A percentile compares a stretch with the other conserved stretches of the same genome.
These are phyloP conservation scores for Meleagris gallopavo DNA, from an alignment of 2,113 vertebrate species.

Conservation along the genomic window DNA sequence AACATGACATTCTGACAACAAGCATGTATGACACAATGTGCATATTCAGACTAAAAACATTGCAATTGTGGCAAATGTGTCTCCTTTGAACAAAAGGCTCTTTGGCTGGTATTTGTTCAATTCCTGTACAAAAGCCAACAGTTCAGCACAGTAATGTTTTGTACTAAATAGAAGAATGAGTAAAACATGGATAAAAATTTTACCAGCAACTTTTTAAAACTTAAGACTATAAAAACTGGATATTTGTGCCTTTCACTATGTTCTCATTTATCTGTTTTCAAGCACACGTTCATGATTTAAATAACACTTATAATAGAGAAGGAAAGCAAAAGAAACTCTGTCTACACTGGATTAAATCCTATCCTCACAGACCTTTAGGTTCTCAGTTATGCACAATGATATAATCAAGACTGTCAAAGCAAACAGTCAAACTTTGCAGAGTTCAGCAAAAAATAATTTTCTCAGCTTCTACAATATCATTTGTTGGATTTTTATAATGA, in stretches of 20 bases:
- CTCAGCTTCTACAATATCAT: background rate
- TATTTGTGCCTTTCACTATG: background rate
- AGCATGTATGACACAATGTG: conserved; percentile 14
- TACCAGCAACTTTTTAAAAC: background rate
- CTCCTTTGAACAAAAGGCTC: conserved; percentile 2
- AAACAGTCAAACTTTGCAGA: background rate
- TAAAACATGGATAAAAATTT: background rate
- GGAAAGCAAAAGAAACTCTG: background rate
- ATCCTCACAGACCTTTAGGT: background rate
- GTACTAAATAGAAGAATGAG: background rate
- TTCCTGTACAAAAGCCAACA: conserved; percentile 41
- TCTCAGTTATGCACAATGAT: background rate
- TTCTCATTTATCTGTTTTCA: conserved; percentile 1
- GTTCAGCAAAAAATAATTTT: background rate
- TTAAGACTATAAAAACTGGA: background rate
- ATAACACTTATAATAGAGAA: background rate
- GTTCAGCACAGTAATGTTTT: background rate
- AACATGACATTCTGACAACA: conserved; percentile 17
- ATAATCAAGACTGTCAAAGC: background rate
- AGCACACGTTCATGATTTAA: background rate
- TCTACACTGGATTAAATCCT: background rate
- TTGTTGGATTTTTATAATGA: background rate
- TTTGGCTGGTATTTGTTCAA: conserved; percentile 7
- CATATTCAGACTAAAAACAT: conserved; percentile 7
- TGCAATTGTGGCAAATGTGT: background rate